These are phyloP conservation scores for Naja naja DNA, from an alignment of 2,113 vertebrate genomes.

Conservation along the genomic window DNA sequence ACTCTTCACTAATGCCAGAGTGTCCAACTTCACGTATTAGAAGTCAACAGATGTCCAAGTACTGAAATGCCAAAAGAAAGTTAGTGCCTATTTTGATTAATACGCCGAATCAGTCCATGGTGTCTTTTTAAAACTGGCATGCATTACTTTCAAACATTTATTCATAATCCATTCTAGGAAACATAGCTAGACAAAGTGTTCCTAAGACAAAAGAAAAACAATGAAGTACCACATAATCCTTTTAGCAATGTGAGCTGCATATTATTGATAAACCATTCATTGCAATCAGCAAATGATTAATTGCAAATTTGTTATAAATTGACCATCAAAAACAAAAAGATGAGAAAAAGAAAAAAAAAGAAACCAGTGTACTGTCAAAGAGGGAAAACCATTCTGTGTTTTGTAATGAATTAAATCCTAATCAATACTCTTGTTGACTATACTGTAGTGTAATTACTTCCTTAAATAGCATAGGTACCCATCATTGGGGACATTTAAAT, in stretches of 20 bases:
- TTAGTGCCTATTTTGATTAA: conserved; percentile 76
- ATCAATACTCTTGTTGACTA: conserved; percentile 74
- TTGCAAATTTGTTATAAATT: conserved; percentile 77
- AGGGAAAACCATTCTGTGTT: conserved; percentile 66
- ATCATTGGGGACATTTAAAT: conserved; percentile 72
- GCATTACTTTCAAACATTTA: conserved; percentile 68
- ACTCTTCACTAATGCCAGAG: conserved; percentile 72
- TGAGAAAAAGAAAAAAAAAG: conserved; percentile 53
- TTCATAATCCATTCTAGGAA: conserved; percentile 73
- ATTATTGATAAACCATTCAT: conserved; percentile 72
- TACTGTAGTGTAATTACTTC: conserved; percentile 69
- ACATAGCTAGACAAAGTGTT: conserved; percentile 70
- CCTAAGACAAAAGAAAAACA: conserved; percentile 70
- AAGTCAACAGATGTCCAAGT: conserved; percentile 80
- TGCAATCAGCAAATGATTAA: conserved; percentile 75
- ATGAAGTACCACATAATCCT: conserved; percentile 68
- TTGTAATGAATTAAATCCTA: conserved; percentile 71
- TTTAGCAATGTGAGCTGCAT: conserved; percentile 68
- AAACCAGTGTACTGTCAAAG: conserved; percentile 64
- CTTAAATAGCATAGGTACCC: conserved; percentile 66
- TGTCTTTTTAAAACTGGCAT: conserved; percentile 74
- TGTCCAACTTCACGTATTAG: conserved; percentile 74
- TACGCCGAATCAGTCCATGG: conserved; percentile 62
- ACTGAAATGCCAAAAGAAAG: conserved; percentile 76
- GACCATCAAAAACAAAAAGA: conserved; percentile 61